These are phyloP conservation scores for Marisa cornuarietis DNA, from an alignment of 1,140 invertebrate genomes.

Conservation along the genomic window DNA sequence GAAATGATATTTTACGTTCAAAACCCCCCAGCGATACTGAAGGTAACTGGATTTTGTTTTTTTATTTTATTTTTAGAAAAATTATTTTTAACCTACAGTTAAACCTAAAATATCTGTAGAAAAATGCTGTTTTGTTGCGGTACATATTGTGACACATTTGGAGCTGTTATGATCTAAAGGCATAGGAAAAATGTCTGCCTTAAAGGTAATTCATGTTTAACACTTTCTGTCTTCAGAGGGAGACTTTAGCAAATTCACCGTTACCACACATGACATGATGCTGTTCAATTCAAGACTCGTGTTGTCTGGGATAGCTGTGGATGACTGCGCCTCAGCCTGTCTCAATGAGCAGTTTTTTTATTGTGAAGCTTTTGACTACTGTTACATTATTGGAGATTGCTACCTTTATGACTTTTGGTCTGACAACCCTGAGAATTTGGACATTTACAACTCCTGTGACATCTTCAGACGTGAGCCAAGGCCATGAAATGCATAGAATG, in stretches of 20 bases:
- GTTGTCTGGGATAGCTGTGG: conserved; percentile 36
- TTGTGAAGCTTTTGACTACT: conserved; percentile 44
- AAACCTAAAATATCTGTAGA: no score
- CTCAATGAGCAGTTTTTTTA: conserved; percentile 24
- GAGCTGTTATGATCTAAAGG: no score
- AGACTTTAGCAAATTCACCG: conserved; percentile 29
- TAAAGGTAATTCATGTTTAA: neutral
- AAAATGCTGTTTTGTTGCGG: no score
- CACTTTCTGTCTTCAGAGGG: conserved; percentile 18
- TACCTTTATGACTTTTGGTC: conserved; percentile 33
- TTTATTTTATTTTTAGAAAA: no score
- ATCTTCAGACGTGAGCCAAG: conserved; percentile 35
- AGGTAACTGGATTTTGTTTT: conserved; percentile 6
- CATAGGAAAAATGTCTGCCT: neutral
- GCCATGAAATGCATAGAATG: neutral
- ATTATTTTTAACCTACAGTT: no score
- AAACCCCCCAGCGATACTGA: conserved; percentile 6
- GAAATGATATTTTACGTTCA: conserved; percentile 17
- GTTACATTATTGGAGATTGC: conserved; percentile 39
- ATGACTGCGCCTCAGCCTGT: conserved; percentile 44
- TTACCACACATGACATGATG: conserved; percentile 16
- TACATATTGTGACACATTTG: no score
- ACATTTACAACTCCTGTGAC: conserved; percentile 27
- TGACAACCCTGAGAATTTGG: conserved; percentile 19
- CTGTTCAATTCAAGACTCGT: neutral